Base-by-base conservation (phyloP, 1,140 invertebrate species). In the Rhyzopertha dominica region DNA sequence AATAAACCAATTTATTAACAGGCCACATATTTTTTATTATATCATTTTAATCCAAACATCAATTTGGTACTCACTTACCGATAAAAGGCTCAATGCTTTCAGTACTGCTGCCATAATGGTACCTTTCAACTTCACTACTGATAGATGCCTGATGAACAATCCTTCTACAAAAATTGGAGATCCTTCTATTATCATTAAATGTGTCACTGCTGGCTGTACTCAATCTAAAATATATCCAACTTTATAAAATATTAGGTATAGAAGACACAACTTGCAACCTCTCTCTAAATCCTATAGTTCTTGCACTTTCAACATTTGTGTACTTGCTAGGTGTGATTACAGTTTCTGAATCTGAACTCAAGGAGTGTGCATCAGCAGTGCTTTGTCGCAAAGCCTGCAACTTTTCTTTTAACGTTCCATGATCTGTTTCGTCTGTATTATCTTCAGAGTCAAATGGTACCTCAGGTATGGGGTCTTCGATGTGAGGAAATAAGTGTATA, bases 341-440 rank as follows among this genome's bases (percentile, higher is more conserved):
- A 58, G 77, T 75, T 54, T 85, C 83, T 16, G 82, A 84, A 60
- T 85, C 81, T 13, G 78, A 81, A 54, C 75, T 80, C 34, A 76
- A 58, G 19, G 74, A 81, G 56, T 75, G 66, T 53, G 74, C 74
- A 61, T 81, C 75, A 48, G 66, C 51, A 59, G 60, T 61, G 51
- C 55, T n/a, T 49, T 49, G n/a, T n/a, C n/a, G n/a, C n/a, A n/a
- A n/a, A n/a, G n/a, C n/a, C n/a, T n/a, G n/a, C n/a, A n/a, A n/a
- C n/a, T n/a, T n/a, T n/a, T n/a, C n/a, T n/a, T n/a, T n/a, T n/a
- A n/a, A n/a, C n/a, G n/a, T n/a, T n/a, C n/a, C n/a, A n/a, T n/a
- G n/a, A n/a, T n/a, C n/a, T n/a, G n/a, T n/a, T n/a, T n/a, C 18
- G 12, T 5, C 22, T 14, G 12, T 26, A 4, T 10, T 41, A 16